phyloP scores from a whole-genome alignment of 2,888 invertebrate species.

The Erebia ligea region DNA sequence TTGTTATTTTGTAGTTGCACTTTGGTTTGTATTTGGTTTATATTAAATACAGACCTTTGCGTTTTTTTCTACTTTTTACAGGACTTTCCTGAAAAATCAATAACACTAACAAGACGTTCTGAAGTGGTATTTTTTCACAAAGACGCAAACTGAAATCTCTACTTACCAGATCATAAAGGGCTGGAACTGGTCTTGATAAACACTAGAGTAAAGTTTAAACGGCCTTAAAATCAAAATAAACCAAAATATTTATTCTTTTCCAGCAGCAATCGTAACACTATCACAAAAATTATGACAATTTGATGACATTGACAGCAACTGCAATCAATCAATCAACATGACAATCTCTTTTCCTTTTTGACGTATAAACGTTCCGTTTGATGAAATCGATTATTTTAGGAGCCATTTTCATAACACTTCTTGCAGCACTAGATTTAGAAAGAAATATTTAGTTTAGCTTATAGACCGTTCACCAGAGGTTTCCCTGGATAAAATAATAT shows the following conservation, averaged over 20 bases:
- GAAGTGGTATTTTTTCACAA: conserved; percentile 43
- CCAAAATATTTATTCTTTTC: conserved; percentile 33
- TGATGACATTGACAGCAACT: conserved; percentile 11
- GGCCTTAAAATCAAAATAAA: conserved; percentile 14
- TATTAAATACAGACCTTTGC: background rate
- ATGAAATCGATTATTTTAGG: background rate
- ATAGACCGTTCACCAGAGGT: no score
- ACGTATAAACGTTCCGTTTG: conserved; percentile 23
- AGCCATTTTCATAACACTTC: no score
- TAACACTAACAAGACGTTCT: conserved; percentile 47
- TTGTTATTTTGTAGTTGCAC: background rate
- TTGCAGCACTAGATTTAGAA: no score
- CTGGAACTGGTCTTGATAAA: conserved; percentile 40
- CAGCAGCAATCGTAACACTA: conserved; percentile 23
- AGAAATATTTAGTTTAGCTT: no score
- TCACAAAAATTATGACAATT: conserved; percentile 28
- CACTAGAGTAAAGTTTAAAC: background rate
- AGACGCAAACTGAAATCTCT: conserved; percentile 38
- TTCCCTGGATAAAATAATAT: no score
- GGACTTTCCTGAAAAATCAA: conserved; percentile 54
- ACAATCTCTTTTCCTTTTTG: background rate
- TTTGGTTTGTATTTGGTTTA: background rate
- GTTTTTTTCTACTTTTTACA: conserved; percentile 41
- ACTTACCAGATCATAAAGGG: conserved; percentile 52
- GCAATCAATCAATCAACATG: background rate